Percentiles rank a stretch among this genome's conserved stretches.
Conservation (phyloP, 2,113 vertebrate genomes). For the Loxodonta africana region DNA sequence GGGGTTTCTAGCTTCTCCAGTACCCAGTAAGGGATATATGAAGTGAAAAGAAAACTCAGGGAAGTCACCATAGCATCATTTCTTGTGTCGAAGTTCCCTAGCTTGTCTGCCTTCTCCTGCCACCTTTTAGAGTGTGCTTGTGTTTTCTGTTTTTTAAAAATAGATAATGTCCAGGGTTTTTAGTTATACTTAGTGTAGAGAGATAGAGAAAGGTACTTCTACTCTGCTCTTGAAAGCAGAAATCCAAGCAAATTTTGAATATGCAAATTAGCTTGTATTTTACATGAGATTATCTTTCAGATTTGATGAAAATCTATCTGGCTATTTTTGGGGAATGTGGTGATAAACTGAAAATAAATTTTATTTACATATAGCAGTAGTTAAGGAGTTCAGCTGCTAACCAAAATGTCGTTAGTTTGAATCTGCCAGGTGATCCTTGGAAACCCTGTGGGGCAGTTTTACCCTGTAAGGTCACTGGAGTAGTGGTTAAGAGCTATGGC, state of each 20-base stretch:
- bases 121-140: not conserved
- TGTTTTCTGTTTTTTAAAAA: not conserved
- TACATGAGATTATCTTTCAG: not conserved
- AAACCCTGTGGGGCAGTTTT: too few species aligned
- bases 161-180: not conserved
- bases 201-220: not conserved
- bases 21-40: not conserved
- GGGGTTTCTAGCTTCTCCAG: not conserved
- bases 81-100: not conserved
- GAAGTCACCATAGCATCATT: not conserved
- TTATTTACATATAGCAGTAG: not conserved
- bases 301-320: not conserved
- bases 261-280: not conserved
- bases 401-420: not conserved
- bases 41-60: not conserved
- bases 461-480: too few species aligned
- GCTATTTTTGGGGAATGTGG: conserved; percentile 3
- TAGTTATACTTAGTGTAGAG: not conserved
- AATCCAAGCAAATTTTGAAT: conserved; percentile 33
- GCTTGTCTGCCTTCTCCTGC: not conserved
- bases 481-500: too few species aligned
- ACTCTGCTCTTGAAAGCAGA: not conserved
- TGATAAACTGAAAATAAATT: conserved; percentile 40
- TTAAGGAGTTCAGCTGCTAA: too few species aligned
- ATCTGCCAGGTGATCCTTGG: too few species aligned